Conservation (phyloP, 2,113 vertebrate genomes). For the Salvelinus alpinus region DNA sequence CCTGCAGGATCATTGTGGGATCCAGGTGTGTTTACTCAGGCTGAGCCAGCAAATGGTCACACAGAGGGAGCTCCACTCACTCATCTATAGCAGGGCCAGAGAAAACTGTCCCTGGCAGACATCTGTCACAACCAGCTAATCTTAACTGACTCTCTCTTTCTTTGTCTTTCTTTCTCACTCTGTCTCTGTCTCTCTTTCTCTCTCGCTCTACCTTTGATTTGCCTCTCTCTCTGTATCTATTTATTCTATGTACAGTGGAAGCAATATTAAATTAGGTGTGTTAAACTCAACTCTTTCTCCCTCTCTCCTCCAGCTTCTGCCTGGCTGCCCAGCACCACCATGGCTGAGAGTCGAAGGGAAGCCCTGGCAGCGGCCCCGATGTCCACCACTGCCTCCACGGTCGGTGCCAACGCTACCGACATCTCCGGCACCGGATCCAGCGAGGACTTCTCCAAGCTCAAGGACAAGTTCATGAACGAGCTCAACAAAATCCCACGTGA, state of each 20-base stretch:
- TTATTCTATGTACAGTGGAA: not conserved
- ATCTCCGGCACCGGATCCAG: constrained; percentile 73
- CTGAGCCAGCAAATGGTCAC: constrained; percentile 70
- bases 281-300: constrained; percentile 1
- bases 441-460: constrained; percentile 91
- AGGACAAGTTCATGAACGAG: constrained; percentile 98
- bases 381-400: constrained; percentile 74
- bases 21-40: constrained; percentile 72
- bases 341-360: constrained; percentile 89
- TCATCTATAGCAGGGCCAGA: constrained; percentile 40
- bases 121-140: constrained; percentile 46
- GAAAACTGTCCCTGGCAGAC: constrained; percentile 33
- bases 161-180: not conserved
- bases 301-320: constrained; percentile 56
- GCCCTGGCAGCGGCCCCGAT: constrained; percentile 84
- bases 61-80: constrained; percentile 40
- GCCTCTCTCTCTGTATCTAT: constrained; percentile 1
- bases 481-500: constrained; percentile 97
- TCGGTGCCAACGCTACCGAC: constrained; percentile 83
- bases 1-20: constrained; percentile 44
- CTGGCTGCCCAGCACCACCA: constrained; percentile 71
- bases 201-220: not conserved
- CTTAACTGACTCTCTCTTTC: constrained; percentile 14
- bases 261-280: too few relatives aligned
- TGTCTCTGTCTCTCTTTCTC: constrained; percentile 1